Evolutionary conservation across 2,888 invertebrate species (phyloP).

Genomic region (Listrodromus nycthemerus): DNA sequence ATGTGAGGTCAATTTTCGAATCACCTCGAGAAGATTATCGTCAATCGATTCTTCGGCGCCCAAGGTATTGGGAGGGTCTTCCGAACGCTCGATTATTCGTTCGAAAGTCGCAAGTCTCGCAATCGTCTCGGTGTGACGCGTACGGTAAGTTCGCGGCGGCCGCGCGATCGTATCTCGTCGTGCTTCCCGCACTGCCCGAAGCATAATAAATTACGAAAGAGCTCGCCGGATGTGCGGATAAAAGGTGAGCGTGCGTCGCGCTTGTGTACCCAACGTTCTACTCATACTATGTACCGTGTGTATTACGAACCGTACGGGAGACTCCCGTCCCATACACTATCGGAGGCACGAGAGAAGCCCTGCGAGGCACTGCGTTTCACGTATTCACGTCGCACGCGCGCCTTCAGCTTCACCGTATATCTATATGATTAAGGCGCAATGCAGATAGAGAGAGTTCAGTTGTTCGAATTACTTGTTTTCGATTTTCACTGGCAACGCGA

Average conservation of each 20-base stretch:
- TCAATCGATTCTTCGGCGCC: not conserved
- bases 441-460: constrained; percentile 16
- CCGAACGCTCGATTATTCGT: constrained; percentile 43
- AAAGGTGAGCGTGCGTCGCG: constrained; percentile 40
- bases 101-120: constrained; percentile 28
- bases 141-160: constrained; percentile 19
- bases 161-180: constrained; percentile 44
- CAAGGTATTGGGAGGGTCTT: constrained; percentile 23
- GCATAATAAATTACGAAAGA: constrained; percentile 62
- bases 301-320: constrained; percentile 5
- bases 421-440: not conserved
- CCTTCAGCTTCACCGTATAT: constrained; percentile 12
- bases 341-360: not conserved
- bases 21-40: not conserved
- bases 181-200: constrained; percentile 23
- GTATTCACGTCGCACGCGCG: constrained; percentile 43
- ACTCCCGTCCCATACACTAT: constrained; percentile 11
- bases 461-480: constrained; percentile 45
- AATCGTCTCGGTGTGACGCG: constrained; percentile 23
- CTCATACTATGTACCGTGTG: constrained; percentile 23
- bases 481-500: constrained; percentile 30
- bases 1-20: not conserved
- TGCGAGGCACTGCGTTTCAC: constrained; percentile 9
- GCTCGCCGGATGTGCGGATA: constrained; percentile 59
- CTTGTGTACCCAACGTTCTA: constrained; percentile 31